phyloP scores from a whole-genome alignment of 1,140 invertebrate genomes.

The Bombus sibiricus region DNA sequence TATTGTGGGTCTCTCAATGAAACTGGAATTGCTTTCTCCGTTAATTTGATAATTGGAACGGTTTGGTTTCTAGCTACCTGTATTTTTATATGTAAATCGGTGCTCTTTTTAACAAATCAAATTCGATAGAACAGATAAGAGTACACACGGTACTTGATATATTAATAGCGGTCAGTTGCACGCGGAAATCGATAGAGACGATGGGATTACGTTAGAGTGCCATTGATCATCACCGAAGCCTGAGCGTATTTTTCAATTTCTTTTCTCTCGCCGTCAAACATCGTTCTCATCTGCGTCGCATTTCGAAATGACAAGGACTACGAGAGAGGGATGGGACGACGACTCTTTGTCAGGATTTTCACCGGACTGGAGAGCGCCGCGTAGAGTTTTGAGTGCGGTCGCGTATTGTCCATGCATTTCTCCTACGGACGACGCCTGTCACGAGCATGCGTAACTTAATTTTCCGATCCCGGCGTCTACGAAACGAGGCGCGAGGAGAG shows the following conservation, averaged over 20 bases:
- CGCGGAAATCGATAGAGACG: neutral
- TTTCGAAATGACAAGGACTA: conserved; percentile 47
- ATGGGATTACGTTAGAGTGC: conserved; percentile 20
- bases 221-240: conserved; percentile 16
- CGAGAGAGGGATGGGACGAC: neutral
- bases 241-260: conserved; percentile 43
- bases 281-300: conserved; percentile 44
- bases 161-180: conserved; percentile 26
- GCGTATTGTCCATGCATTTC: conserved; percentile 68
- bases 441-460: conserved; percentile 74
- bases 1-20: fast-evolving
- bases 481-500: conserved; percentile 5
- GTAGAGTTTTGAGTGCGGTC: conserved; percentile 64
- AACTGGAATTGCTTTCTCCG: neutral
- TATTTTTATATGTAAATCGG: neutral
- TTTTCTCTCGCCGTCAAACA: conserved; percentile 18
- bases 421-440: conserved; percentile 69
- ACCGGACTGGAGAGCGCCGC: conserved; percentile 52
- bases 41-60: neutral
- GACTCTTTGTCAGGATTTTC: conserved; percentile 67
- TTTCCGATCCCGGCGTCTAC: conserved; percentile 60
- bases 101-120: neutral
- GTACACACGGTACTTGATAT: conserved; percentile 10
- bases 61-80: neutral
- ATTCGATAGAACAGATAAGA: neutral